Evolutionary conservation across 2,113 vertebrate species (phyloP).

Genomic region (Ophiodon elongatus): DNA sequence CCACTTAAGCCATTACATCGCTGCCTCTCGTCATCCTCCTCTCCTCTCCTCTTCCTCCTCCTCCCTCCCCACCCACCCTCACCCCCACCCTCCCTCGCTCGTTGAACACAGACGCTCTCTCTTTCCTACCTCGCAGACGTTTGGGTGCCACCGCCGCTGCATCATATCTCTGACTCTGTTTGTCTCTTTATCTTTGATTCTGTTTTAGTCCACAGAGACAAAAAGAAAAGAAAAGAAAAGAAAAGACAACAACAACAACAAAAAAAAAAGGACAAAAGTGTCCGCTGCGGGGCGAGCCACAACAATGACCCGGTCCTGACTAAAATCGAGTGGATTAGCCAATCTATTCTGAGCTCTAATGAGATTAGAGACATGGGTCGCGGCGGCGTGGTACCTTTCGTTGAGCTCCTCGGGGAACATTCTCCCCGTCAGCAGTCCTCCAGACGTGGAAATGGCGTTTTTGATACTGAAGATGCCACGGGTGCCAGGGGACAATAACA

Average conservation of each 20-base stretch:
- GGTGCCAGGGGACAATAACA: constrained; percentile 84
- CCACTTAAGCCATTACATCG: constrained; percentile 56
- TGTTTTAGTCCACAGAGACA: constrained; percentile 28
- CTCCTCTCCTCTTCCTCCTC: constrained; percentile 22
- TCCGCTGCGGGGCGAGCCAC: constrained; percentile 51
- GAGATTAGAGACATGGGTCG: constrained; percentile 87
- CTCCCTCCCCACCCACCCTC: constrained; percentile 40
- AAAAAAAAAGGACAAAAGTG: constrained; percentile 54
- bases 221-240: background rate
- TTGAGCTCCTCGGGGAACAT: constrained; percentile 75
- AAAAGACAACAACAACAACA: background rate
- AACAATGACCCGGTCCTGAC: constrained; percentile 82
- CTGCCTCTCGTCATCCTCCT: constrained; percentile 43
- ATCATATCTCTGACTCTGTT: constrained; percentile 60
- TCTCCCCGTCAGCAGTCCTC: constrained; percentile 71
- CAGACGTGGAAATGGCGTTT: constrained; percentile 82
- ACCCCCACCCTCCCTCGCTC: constrained; percentile 46
- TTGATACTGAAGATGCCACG: constrained; percentile 77
- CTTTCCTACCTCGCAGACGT: constrained; percentile 70
- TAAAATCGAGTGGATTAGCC: constrained; percentile 84
- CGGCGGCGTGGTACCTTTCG: constrained; percentile 73
- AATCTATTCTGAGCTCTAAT: constrained; percentile 87
- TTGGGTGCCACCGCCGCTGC: constrained; percentile 70
- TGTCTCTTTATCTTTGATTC: constrained; percentile 36
- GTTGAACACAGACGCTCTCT: constrained; percentile 67